Conservation (phyloP, 2,888 invertebrate species). For the Oligia fasciuncula region DNA sequence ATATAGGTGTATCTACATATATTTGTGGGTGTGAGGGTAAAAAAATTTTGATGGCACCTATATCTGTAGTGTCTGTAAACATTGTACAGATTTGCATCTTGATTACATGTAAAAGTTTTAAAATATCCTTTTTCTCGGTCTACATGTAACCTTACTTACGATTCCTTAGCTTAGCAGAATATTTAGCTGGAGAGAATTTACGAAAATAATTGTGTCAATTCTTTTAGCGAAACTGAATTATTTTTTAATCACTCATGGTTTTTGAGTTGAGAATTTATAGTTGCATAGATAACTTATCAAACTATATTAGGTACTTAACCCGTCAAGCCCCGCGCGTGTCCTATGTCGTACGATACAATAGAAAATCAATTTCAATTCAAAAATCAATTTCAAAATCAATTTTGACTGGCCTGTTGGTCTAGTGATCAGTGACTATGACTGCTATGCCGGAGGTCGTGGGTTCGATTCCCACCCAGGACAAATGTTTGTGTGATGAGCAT, state of each 20-base stretch:
- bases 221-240: not conserved
- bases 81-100: not conserved
- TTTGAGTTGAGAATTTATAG: not conserved
- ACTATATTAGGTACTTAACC: not conserved
- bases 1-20: too few relatives aligned
- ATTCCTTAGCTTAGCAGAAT: not conserved
- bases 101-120: not conserved
- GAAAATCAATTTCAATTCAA: too few relatives aligned
- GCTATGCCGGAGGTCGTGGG: too few relatives aligned
- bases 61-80: not conserved
- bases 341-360: too few relatives aligned
- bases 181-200: not conserved
- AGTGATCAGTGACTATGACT: too few relatives aligned
- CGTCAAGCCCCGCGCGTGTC: too few relatives aligned
- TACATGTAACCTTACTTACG: not conserved
- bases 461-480: too few relatives aligned
- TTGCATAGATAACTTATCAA: not conserved
- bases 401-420: too few relatives aligned
- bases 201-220: not conserved
- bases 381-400: too few relatives aligned
- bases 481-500: too few relatives aligned
- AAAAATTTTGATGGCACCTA: not conserved
- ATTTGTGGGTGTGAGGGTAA: not conserved
- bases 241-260: not conserved
- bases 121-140: not conserved